Percentiles rank a stretch among this genome's conserved stretches.
Conservation (phyloP, 2,797 vertebrate genomes). For the Esox lucius region DNA sequence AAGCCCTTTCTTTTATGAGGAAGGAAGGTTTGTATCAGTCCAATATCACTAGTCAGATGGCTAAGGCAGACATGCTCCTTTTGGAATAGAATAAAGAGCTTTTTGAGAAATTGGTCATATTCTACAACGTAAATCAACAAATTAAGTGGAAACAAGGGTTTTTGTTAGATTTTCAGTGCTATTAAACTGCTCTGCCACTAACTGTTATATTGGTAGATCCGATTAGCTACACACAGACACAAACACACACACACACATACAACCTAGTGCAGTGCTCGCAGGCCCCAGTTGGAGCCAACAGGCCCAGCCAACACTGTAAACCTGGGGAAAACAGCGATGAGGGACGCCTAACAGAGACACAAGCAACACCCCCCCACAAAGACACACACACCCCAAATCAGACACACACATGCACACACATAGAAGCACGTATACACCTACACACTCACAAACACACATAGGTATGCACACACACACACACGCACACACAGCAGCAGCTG, state of each 20-base stretch:
- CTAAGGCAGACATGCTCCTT: slow-evolving; percentile 30
- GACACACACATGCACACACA: slow-evolving; percentile 22
- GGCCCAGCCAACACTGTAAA: slow-evolving; percentile 51
- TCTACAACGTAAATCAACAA: background rate
- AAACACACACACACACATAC: background rate
- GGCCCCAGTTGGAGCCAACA: slow-evolving; percentile 25
- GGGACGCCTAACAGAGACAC: slow-evolving; percentile 69
- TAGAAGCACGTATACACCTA: background rate
- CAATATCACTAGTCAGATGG: slow-evolving; percentile 45
- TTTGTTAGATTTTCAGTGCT: background rate
- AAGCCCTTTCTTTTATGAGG: background rate
- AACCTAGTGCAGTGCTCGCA: background rate
- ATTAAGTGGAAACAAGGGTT: background rate
- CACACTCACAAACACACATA: slow-evolving; percentile 30
- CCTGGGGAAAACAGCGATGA: slow-evolving; percentile 63
- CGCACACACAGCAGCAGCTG: slow-evolving; percentile 33
- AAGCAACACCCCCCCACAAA: slow-evolving; percentile 39
- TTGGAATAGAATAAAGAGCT: background rate
- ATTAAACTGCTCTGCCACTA: background rate
- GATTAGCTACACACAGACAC: background rate
- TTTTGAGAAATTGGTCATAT: background rate
- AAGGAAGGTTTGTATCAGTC: slow-evolving; percentile 37
- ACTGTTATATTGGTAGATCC: background rate
- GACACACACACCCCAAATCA: slow-evolving; percentile 9
- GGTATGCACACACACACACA: slow-evolving; percentile 24